phyloP scores from a whole-genome alignment of 2,797 vertebrate species.

The Taenioides sp. region DNA sequence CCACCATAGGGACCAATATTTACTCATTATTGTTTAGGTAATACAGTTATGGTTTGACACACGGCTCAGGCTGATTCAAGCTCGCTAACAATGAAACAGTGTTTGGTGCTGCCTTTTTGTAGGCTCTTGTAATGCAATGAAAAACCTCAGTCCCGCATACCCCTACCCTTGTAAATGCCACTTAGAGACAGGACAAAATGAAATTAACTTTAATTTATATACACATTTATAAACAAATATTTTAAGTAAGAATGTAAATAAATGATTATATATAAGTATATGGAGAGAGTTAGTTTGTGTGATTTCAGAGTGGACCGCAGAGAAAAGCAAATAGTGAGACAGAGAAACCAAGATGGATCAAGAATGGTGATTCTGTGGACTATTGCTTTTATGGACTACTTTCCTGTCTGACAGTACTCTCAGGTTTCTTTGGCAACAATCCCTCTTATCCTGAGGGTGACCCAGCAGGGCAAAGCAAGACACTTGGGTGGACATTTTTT shows the following conservation, averaged over 20 bases:
- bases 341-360: conserved; percentile 40
- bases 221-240: conserved; percentile 79
- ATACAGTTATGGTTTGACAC: conserved; percentile 30
- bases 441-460: conserved; percentile 28
- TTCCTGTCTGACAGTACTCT: conserved; percentile 67
- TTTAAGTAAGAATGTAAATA: conserved; percentile 81
- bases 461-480: conserved; percentile 35
- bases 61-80: conserved; percentile 31
- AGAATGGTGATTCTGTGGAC: conserved; percentile 48
- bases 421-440: conserved; percentile 70
- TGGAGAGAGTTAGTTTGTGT: conserved; percentile 52
- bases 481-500: conserved; percentile 57
- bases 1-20: conserved; percentile 76
- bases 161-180: conserved; percentile 80
- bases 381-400: conserved; percentile 52
- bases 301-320: conserved; percentile 41
- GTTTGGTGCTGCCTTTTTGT: conserved; percentile 78
- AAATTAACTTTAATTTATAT: conserved; percentile 80
- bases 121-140: conserved; percentile 78
- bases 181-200: conserved; percentile 73
- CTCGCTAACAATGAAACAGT: conserved; percentile 60
- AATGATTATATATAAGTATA: conserved; percentile 75
- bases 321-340: conserved; percentile 38
- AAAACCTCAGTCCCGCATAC: conserved; percentile 80
- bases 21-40: conserved; percentile 41